phyloP scores from a whole-genome alignment of 2,113 vertebrate genomes.

The Tetrax tetrax region DNA sequence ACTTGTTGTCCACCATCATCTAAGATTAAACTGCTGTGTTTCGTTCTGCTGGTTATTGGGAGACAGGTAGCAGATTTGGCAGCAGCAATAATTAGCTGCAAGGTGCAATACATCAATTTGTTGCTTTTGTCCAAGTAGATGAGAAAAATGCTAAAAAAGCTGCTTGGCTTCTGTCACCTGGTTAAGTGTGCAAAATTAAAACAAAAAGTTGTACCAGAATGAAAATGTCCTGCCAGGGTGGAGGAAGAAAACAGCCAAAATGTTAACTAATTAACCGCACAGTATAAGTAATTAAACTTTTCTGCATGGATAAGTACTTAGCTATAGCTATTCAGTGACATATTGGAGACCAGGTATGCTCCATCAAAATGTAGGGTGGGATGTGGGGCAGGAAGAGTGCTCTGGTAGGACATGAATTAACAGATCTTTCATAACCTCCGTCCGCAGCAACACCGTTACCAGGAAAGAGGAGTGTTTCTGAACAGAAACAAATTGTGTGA shows the following conservation, averaged over 20 bases:
- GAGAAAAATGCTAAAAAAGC: background rate
- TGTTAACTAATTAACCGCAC: background rate
- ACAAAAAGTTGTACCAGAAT: background rate
- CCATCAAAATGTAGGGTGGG: background rate
- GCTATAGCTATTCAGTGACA: background rate
- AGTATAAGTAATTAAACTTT: background rate
- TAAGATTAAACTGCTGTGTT: background rate
- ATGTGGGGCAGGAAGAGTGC: background rate
- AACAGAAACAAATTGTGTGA: background rate
- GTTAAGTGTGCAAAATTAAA: background rate
- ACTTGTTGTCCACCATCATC: background rate
- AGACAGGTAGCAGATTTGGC: background rate
- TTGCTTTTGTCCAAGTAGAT: background rate
- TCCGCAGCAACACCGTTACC: background rate
- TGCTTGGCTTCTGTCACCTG: background rate
- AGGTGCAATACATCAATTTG: background rate
- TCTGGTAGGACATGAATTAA: background rate
- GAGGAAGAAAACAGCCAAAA: background rate
- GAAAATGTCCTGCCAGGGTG: background rate
- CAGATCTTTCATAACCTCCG: background rate
- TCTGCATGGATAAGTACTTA: background rate
- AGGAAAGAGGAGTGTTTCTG: background rate
- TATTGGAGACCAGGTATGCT: background rate
- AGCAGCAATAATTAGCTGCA: conserved; percentile 1
- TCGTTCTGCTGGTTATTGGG: background rate